Base-by-base conservation (phyloP, 2,113 vertebrate species). In the Mesocricetus auratus region DNA sequence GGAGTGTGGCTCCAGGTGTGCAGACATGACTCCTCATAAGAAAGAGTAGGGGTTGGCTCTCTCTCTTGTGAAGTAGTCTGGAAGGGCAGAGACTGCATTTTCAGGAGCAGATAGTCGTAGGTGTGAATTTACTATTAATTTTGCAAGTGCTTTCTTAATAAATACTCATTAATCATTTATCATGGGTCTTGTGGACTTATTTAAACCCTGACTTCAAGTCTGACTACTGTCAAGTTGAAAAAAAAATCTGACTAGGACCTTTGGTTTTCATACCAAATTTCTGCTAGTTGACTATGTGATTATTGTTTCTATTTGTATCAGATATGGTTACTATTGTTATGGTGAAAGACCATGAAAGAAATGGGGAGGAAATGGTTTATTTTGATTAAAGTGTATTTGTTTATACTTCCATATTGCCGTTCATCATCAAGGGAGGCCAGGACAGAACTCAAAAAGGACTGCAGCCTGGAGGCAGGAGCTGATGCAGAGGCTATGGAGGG, bases 181-280 rank as follows among this genome's bases (percentile, higher is more conserved):
- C 53, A 13, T 56, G 12, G 53, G 12, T 15, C 11, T 15, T 13
- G 53, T 56, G 53, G 12, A 56, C 53, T 56, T 13, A 56, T 13
- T 56, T 56, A 13, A 56, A 56, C 53, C 53, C 53, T 13, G 53
- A 10, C 12, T 13, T 56, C 53, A 56, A 56, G 53, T 56, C 33
- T 81, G 10, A 50, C 50, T 53, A n/a, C 9, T 79, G 10, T 56
- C 50, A 56, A 56, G 77, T 50, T 53, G 77, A 56, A 42, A 74
- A 39, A n/a, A 74, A 10, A 24, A 73, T 24, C 36, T 42, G 39
- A 78, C 16, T 16, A 78, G 47, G 31, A 75, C 31, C 29, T 71
- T 56, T 92, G 7, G 45, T 73, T 96, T 90, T 71, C 93, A 85
- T 12, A 83, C 33, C 42, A 56, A 33, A 90, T 74, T 87, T 95